Evolutionary conservation across 2,113 vertebrate species (phyloP), one percentile per base, ranked within the genome.

Genomic region (Nerophis lumbriciformis): DNA sequence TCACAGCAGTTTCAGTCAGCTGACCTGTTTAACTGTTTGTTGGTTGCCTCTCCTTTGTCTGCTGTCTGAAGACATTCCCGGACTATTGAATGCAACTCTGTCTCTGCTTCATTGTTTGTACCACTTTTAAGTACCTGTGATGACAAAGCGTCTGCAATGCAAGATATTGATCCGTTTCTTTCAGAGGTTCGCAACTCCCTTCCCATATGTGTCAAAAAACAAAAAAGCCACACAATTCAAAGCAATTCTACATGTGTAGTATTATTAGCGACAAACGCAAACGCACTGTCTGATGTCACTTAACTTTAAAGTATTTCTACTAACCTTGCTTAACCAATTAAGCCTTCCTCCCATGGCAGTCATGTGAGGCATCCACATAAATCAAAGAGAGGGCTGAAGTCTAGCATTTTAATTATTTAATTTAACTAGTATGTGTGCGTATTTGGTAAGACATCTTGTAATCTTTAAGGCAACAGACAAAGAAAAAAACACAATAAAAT

Each of bases 141-240:
- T 88, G 84, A 89, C 81, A 77, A 80, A 76, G 86, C 66, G 84
- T 88, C 87, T 88, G 78, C 68, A 51, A 56, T 48, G 48, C 57
- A 65, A 77, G 65, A 74, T 12, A 48, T 61, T 59, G 44, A n/a
- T 36, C 68, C 14, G 7, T 53, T 65, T 72, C 61, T 45, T 53
- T 57, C 44, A 21, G 60, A 73, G 69, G 69, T 10, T 58, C 52
- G 12, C 4, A 37, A 51, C n/a, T 21, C 37, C 16, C 15, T 16
- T 5, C 76, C 53, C 52, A 53, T 53, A 64, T 1, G 21, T 63
- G 44, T 13, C 59, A 69, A 56, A 65, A 71, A 69, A 74, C 54
- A 45, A 54, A 56, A 16, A 39, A 56, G 37, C n/a, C 37, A 39
- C 9, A 16, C 37, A 16, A 9, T 19, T 42, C 62, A 8, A 51